Evolutionary conservation across 2,797 vertebrate species (phyloP).

Genomic region (Trachurus trachurus): DNA sequence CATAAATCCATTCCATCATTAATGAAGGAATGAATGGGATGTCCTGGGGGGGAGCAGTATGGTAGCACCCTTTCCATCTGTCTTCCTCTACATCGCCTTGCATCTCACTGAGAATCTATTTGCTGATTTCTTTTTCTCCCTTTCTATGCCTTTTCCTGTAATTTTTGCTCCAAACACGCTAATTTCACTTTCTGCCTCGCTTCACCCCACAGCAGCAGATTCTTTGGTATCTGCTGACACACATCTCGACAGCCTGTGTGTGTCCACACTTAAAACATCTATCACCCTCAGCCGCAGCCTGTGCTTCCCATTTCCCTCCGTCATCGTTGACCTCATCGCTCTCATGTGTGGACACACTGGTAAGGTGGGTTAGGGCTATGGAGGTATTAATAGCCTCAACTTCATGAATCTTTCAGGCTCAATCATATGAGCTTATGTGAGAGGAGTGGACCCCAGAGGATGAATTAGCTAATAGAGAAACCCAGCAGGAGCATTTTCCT

Average conservation of each 20-base stretch:
- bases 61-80: slow-evolving; percentile 50
- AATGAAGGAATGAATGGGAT: slow-evolving; percentile 62
- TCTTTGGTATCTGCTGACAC: slow-evolving; percentile 34
- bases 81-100: slow-evolving; percentile 38
- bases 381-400: slow-evolving; percentile 75
- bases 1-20: slow-evolving; percentile 65
- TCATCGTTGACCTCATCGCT: slow-evolving; percentile 52
- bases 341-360: slow-evolving; percentile 47
- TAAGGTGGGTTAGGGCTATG: slow-evolving; percentile 44
- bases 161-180: slow-evolving; percentile 15
- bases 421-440: slow-evolving; percentile 70
- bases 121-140: slow-evolving; percentile 11
- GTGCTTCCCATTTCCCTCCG: neutral
- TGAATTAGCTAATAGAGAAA: slow-evolving; percentile 63
- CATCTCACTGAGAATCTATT: slow-evolving; percentile 32
- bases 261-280: slow-evolving; percentile 28
- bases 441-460: slow-evolving; percentile 58
- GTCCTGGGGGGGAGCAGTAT: slow-evolving; percentile 61
- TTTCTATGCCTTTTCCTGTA: slow-evolving; percentile 16
- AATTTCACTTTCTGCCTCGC: slow-evolving; percentile 13
- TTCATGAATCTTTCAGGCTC: slow-evolving; percentile 82
- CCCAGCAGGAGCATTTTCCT: slow-evolving; percentile 45
- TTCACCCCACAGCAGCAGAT: slow-evolving; percentile 9
- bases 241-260: neutral
- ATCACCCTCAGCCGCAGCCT: slow-evolving; percentile 15